Evolutionary conservation across 2,888 invertebrate genomes (phyloP).

Genomic region (Tetranychus piercei): DNA sequence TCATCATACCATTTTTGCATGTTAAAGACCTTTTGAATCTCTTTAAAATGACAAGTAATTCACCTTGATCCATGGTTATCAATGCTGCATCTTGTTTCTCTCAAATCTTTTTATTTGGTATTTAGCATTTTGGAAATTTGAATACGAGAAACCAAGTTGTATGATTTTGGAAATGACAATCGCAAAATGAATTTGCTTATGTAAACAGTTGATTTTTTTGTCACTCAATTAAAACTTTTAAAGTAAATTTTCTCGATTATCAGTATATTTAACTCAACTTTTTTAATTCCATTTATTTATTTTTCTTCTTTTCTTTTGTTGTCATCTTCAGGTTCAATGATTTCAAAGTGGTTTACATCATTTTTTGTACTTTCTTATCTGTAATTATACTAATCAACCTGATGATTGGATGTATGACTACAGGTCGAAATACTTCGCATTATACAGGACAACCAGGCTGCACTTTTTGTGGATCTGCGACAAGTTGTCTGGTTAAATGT

Average conservation of each 20-base stretch:
- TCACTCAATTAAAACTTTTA: background rate
- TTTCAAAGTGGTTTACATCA: conserved; percentile 18
- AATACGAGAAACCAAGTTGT: no score
- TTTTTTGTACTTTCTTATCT: conserved; percentile 11
- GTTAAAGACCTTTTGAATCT: no score
- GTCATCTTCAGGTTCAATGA: conserved; percentile 19
- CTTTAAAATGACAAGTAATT: no score
- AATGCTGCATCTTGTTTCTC: no score
- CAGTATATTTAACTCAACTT: background rate
- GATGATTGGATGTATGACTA: conserved; percentile 22
- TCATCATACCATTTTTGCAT: background rate
- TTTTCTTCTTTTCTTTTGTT: background rate
- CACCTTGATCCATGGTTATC: no score
- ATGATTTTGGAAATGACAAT: no score
- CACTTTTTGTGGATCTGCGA: conserved; percentile 19
- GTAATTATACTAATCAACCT: conserved; percentile 21
- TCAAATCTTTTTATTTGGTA: no score
- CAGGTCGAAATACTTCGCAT: conserved; percentile 9
- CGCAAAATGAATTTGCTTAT: no score
- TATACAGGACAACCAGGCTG: background rate
- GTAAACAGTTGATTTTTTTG: no score
- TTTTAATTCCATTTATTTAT: background rate
- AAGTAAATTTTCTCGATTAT: background rate
- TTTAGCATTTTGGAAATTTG: no score
- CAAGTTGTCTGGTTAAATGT: conserved; percentile 19